These are phyloP conservation scores for Plodia interpunctella DNA, from an alignment of 1,140 invertebrate genomes.

Conservation along the genomic window DNA sequence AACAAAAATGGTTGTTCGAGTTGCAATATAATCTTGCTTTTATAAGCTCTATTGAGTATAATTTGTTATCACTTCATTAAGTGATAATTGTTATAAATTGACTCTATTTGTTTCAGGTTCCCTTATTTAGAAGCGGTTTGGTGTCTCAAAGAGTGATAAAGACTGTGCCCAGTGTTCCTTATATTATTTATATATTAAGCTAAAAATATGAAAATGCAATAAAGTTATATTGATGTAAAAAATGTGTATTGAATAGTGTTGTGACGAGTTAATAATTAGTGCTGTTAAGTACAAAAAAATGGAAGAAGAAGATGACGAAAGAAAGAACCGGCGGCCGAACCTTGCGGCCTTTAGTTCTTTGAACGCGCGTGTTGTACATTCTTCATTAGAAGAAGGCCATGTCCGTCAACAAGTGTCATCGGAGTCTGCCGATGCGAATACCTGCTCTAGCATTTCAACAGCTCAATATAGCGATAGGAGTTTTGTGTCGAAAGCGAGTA, in stretches of 20 bases:
- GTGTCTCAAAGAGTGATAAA: constrained; percentile 69
- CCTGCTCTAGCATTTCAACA: constrained; percentile 58
- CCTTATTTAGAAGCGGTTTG: constrained; percentile 40
- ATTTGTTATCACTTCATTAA: background rate
- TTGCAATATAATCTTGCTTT: constrained; percentile 13
- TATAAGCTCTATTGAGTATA: background rate
- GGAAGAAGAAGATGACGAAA: constrained; percentile 79
- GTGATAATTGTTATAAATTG: constrained; percentile 1
- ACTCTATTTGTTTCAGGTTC: constrained; percentile 62
- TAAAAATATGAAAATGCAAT: constrained; percentile 48
- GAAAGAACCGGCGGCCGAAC: constrained; percentile 52
- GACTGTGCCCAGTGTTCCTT: constrained; percentile 74
- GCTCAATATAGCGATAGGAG: constrained; percentile 73
- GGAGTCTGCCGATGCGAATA: constrained; percentile 65
- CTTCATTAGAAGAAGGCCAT: constrained; percentile 52
- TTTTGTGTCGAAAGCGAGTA: constrained; percentile 77
- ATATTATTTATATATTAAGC: constrained; percentile 48
- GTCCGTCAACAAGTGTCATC: constrained; percentile 55
- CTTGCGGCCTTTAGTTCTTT: constrained; percentile 59
- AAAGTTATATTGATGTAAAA: constrained; percentile 50
- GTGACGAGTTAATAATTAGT: constrained; percentile 39
- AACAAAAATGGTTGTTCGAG: constrained; percentile 30
- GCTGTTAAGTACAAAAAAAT: constrained; percentile 54
- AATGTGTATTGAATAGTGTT: constrained; percentile 56
- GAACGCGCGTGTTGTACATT: constrained; percentile 59